These are phyloP conservation scores for Hermetia illucens DNA, from an alignment of 1,140 invertebrate species.

Conservation along the genomic window DNA sequence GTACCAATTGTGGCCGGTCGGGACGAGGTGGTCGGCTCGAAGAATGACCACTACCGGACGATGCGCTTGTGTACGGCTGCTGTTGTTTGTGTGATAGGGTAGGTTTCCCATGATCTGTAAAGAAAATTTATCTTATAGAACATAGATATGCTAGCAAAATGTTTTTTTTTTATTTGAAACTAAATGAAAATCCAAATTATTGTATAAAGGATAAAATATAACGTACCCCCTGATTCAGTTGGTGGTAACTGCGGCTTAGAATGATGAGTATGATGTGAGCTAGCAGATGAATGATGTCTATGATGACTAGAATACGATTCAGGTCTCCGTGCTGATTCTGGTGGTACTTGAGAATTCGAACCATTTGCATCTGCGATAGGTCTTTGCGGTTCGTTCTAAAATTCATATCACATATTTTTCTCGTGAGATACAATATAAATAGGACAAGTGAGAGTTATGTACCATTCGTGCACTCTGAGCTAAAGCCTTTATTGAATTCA, in stretches of 20 bases:
- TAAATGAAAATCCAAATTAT: too few relatives aligned
- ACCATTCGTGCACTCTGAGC: constrained; percentile 19
- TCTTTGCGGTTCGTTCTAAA: background rate
- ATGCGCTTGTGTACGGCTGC: background rate
- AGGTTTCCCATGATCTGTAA: constrained; percentile 14
- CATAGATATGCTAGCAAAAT: background rate
- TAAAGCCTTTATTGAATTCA: constrained; percentile 47
- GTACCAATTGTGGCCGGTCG: constrained; percentile 15
- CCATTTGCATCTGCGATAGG: background rate
- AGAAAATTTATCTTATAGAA: background rate
- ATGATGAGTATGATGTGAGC: constrained; percentile 14
- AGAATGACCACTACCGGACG: too few relatives aligned
- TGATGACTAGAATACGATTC: constrained; percentile 15
- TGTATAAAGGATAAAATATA: too few relatives aligned
- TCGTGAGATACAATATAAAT: background rate
- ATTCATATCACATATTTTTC: too few relatives aligned
- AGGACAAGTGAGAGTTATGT: background rate
- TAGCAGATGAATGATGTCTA: constrained; percentile 10
- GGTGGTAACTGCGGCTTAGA: constrained; percentile 13
- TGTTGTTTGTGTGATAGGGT: constrained; percentile 12
- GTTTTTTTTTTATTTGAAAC: too few relatives aligned
- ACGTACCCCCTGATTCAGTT: background rate
- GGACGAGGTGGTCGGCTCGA: constrained; percentile 1
- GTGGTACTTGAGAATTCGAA: background rate
- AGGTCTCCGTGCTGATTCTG: constrained; percentile 11